Evolutionary conservation across 1,140 invertebrate species (phyloP).

Genomic region (Euborellia annulipes): DNA sequence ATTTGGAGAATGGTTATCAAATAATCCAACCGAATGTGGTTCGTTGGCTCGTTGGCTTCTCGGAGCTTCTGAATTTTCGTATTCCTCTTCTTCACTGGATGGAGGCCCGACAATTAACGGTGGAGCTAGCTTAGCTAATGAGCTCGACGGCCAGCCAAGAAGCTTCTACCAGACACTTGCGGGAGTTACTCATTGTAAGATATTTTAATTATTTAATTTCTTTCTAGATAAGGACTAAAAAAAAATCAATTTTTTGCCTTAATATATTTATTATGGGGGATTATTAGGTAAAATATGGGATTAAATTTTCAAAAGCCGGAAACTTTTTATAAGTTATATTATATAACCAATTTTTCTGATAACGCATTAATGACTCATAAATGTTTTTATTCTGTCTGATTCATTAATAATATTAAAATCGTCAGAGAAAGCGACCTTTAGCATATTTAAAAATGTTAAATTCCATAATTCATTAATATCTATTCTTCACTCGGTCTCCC

Average conservation of each 20-base stretch:
- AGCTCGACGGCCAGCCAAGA: constrained; percentile 30
- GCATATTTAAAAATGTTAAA: too few species aligned
- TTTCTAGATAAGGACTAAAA: too few species aligned
- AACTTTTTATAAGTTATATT: neutral
- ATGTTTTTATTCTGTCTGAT: too few species aligned
- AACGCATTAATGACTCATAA: neutral
- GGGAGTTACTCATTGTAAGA: constrained; percentile 73
- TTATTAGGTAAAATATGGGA: neutral
- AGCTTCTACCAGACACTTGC: constrained; percentile 84
- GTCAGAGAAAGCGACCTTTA: too few species aligned
- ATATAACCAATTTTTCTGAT: neutral
- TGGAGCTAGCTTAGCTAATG: neutral
- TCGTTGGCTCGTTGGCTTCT: too few species aligned
- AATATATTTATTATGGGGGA: neutral
- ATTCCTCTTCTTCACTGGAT: too few species aligned
- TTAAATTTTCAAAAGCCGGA: neutral
- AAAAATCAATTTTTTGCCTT: neutral
- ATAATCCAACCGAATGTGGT: constrained; percentile 36
- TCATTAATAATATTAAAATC: too few species aligned
- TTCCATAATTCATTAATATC: too few species aligned
- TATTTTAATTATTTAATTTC: constrained; percentile 8
- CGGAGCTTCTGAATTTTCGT: too few species aligned
- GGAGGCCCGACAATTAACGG: too few species aligned
- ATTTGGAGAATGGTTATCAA: constrained; percentile 51
- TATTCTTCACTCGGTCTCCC: too few species aligned